Conservation (phyloP, 2,888 invertebrate species). For the Teleogryllus oceanicus region DNA sequence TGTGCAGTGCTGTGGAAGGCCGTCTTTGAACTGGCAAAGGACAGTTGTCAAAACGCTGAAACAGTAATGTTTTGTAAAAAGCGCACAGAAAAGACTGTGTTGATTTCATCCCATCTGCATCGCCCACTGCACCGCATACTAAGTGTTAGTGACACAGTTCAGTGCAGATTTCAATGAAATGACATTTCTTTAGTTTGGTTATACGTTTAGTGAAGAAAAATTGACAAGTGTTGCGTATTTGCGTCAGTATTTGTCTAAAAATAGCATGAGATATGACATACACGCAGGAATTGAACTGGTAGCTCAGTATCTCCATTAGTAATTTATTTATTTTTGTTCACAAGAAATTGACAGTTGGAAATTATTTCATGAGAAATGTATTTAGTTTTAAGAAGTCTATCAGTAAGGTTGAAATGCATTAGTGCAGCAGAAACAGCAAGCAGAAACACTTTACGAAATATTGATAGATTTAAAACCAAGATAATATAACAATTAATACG, state of each 20-base stretch:
- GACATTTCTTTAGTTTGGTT: neutral
- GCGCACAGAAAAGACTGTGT: slow-evolving; percentile 18
- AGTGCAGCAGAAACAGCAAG: neutral
- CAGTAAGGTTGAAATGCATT: slow-evolving; percentile 23
- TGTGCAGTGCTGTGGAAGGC: neutral
- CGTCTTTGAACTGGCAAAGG: neutral
- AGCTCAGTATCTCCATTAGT: slow-evolving; percentile 20
- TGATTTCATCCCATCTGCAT: neutral
- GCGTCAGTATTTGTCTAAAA: slow-evolving; percentile 23
- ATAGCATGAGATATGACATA: neutral
- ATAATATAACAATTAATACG: slow-evolving; percentile 21
- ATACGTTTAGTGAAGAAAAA: slow-evolving; percentile 19
- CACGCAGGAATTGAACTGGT: slow-evolving; percentile 18
- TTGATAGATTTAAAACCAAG: slow-evolving; percentile 18
- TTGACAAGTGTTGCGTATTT: slow-evolving; percentile 19
- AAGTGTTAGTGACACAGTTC: neutral
- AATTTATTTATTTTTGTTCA: slow-evolving; percentile 22
- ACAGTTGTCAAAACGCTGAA: neutral
- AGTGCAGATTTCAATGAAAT: neutral
- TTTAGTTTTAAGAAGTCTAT: slow-evolving; percentile 20
- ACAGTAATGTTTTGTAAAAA: neutral
- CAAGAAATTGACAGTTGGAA: neutral
- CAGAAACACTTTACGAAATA: neutral
- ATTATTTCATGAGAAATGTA: neutral
- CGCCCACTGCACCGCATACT: neutral